Evolutionary conservation across 2,888 invertebrate genomes (phyloP), one percentile per base, ranked within the genome.

Genomic region (Drosophila rellima): DNA sequence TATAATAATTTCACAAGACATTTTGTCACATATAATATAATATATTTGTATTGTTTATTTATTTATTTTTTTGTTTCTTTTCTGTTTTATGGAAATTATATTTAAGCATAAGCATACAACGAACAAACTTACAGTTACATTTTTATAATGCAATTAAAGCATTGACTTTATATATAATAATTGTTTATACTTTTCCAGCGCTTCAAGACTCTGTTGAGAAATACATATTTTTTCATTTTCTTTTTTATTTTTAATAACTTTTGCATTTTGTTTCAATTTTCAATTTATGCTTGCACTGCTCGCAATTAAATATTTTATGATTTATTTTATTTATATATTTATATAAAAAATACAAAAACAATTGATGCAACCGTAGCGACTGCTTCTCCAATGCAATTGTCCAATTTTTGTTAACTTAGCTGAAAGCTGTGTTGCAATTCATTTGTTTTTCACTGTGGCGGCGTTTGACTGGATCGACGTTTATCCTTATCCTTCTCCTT

Each of bases 401-500:
- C 60, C 33, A 35, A 63, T 40, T 74, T 35, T 29, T 69, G 63
- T 61, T 51, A 61, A 39, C 45, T 66, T 56, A 62, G 52, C 40
- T 56, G 68, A 67, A 67, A 62, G 42, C 23, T 39, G 31, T 52
- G n/a, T 31, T 44, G 20, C 13, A 37, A 45, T 33, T 45, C 7
- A 44, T 39, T 61, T 54, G 6, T 33, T 17, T 10, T 1, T 77
- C 48, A 90, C 80, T 90, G 90, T 67, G 90, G 91, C 79, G 91
- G 91, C 55, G 90, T 83, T 79, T 92, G 92, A 74, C 91, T 92
- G 56, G 92, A 82, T 73, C 91, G 86, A 37, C 91, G 91, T 80
- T 91, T 91, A 68, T 90, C 92, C 70, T 90, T 90, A 31, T 90
- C 90, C 75, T 89, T 90, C 18, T 90, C 90, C 74, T 89, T 89